Base-by-base conservation (phyloP, 2,113 vertebrate genomes). In the Pleuronectes platessa region DNA sequence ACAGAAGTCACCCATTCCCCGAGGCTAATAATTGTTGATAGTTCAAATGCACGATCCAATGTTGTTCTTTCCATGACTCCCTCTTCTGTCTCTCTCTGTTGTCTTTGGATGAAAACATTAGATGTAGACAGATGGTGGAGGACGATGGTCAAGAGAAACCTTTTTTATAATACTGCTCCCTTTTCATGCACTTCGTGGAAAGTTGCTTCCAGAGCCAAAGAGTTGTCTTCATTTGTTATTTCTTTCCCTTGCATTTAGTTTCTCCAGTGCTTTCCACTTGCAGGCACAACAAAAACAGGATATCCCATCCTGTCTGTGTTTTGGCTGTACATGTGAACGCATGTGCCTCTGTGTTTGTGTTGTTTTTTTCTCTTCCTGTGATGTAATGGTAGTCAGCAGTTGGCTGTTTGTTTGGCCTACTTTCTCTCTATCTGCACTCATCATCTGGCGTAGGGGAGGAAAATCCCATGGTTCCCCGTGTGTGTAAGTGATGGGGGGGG, bases 331-430 rank as follows among this genome's bases (percentile, higher is more conserved):
- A 69, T 86, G 75, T 72, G 83, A 59, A 49, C 14, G n/a, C 81
- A 72, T 81, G 70, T 81, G 86, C 56, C 26, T 66, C 49, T 49
- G 63, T 71, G 53, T 83, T 72, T 71, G 58, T 62, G 49, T 79
- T 63, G 47, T 74, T n/a, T 63, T 31, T 27, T 53, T 13, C n/a
- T 78, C 21, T 71, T 20, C 63, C 64, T 79, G 68, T 90, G 87
- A 91, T 87, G 86, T 90, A 88, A 91, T 42, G 62, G 74, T 66
- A 80, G 86, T 82, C 85, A 75, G 85, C 82, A 62, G 79, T 55
- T 26, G 80, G 62, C 88, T 91, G 90, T 91, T 91, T 91, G 80
- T 86, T 86, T 92, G 90, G 84, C 90, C 90, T 90, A 90, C 81
- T 90, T 90, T 92, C 84, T 56, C 65, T 78, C 70, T 92, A 89